Evolutionary conservation across 2,888 invertebrate genomes (phyloP).

Genomic region (Synergus japonicus): DNA sequence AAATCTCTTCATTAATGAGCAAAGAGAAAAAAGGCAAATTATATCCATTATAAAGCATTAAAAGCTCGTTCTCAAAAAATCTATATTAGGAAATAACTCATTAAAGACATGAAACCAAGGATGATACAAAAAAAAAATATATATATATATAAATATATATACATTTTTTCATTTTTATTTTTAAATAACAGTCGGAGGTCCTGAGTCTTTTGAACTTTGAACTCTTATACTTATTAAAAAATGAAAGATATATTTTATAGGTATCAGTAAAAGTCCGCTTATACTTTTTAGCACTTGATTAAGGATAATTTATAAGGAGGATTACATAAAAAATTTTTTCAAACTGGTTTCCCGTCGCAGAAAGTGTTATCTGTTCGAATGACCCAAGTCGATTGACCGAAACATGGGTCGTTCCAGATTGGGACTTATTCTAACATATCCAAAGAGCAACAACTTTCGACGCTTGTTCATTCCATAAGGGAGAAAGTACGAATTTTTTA

Average conservation of each 20-base stretch:
- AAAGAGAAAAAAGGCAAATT: not conserved
- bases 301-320: constrained; percentile 7
- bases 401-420: constrained; percentile 1
- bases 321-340: constrained; percentile 9
- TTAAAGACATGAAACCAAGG: not conserved
- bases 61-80: not conserved
- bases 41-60: not conserved
- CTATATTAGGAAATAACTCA: not conserved
- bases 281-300: constrained; percentile 14
- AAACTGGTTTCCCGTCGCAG: constrained; percentile 6
- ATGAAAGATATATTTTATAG: not conserved
- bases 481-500: constrained; percentile 8
- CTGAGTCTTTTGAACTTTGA: not conserved
- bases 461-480: not conserved
- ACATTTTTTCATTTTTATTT: too few relatives aligned
- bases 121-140: too few relatives aligned
- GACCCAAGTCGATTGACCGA: not conserved
- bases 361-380: not conserved
- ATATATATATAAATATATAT: too few relatives aligned
- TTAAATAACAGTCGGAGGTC: not conserved
- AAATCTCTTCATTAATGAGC: not conserved
- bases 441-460: not conserved
- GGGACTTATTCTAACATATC: constrained; percentile 2
- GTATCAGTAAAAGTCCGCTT: not conserved
- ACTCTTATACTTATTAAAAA: not conserved